A percentile compares a stretch with the other conserved stretches of the same genome.
Evolutionary conservation across 2,888 invertebrate genomes (phyloP).

Genomic region (Germaria angustata): DNA sequence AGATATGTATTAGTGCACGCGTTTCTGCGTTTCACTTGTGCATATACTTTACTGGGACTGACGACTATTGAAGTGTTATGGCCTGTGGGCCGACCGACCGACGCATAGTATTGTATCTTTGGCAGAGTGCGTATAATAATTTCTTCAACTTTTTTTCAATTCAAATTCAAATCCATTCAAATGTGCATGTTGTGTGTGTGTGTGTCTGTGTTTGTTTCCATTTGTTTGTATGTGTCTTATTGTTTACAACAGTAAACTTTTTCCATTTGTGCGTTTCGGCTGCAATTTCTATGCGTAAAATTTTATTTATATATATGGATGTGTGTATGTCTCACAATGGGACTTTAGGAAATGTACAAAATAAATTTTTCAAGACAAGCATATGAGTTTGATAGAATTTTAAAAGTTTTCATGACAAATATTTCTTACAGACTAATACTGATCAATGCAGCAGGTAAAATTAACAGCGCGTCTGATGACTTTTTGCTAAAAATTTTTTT

Average conservation of each 20-base stretch:
- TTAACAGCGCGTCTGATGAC: too few species aligned
- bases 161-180: conserved; percentile 24
- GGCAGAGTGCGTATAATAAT: conserved; percentile 56
- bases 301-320: conserved; percentile 5
- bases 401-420: too few species aligned
- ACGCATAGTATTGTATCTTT: conserved; percentile 50
- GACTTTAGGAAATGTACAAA: neutral
- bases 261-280: conserved; percentile 53
- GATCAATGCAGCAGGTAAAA: too few species aligned
- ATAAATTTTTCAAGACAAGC: too few species aligned
- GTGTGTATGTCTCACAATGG: conserved; percentile 17
- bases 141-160: neutral
- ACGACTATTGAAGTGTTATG: conserved; percentile 65
- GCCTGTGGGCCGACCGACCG: conserved; percentile 60
- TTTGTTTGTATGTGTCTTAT: conserved; percentile 48
- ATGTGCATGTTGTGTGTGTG: neutral
- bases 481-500: too few species aligned
- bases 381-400: too few species aligned
- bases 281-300: conserved; percentile 47
- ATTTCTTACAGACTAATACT: too few species aligned
- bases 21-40: conserved; percentile 34
- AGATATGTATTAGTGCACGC: neutral
- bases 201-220: conserved; percentile 10
- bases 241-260: conserved; percentile 22
- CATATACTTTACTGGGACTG: conserved; percentile 58